Percentiles rank a stretch among this genome's conserved stretches.
phyloP scores from a whole-genome alignment of 2,113 vertebrate species.

The Cisticola juncidis region DNA sequence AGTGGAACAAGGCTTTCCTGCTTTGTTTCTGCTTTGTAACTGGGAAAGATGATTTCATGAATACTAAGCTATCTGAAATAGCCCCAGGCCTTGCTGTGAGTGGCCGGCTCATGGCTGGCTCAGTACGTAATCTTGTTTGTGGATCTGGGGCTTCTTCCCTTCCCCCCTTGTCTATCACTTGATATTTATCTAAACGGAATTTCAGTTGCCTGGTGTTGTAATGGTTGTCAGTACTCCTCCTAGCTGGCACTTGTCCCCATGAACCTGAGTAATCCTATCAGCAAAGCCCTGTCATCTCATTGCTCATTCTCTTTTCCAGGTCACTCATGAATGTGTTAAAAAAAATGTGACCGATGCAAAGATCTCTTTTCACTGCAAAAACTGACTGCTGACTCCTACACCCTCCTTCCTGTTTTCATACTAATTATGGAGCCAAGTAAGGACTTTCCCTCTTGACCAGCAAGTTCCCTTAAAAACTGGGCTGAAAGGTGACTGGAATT shows the following conservation, averaged over 20 bases:
- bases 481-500: not conserved
- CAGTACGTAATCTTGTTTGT: not conserved
- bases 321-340: not conserved
- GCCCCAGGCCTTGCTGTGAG: not conserved
- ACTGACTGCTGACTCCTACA: conserved; percentile 7
- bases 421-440: not conserved
- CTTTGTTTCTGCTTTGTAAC: not conserved
- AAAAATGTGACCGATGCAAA: not conserved
- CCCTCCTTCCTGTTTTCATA: conserved; percentile 39
- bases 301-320: conserved; percentile 24
- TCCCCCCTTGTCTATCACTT: not conserved
- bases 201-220: not conserved
- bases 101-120: not conserved
- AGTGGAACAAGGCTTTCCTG: not conserved
- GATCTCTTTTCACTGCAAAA: not conserved
- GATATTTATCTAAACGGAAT: conserved; percentile 33
- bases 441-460: not conserved
- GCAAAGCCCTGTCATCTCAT: not conserved
- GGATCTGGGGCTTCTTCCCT: not conserved
- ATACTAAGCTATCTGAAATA: not conserved
- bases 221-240: not conserved
- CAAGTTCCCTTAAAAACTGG: not conserved
- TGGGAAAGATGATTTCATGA: not conserved
- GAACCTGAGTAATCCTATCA: conserved; percentile 27
- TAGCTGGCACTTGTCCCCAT: not conserved